Evolutionary conservation across 1,140 invertebrate genomes (phyloP).

Genomic region (Drosophila ananassae): DNA sequence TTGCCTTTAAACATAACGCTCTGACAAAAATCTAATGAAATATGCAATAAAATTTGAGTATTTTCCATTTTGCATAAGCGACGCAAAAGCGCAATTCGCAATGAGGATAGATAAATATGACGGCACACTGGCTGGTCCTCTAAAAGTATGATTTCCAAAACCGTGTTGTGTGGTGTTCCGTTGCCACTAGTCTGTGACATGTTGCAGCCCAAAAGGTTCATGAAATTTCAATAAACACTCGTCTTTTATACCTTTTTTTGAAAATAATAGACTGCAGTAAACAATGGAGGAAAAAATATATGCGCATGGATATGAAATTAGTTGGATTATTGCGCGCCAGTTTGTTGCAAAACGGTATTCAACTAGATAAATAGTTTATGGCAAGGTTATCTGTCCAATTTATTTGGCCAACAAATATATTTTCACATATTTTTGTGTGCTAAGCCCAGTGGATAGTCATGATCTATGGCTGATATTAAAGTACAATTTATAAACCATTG

Average conservation of each 20-base stretch:
- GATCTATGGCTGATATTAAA: conserved; percentile 6
- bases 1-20: conserved; percentile 71
- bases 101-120: conserved; percentile 60
- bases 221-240: conserved; percentile 44
- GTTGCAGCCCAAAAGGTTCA: conserved; percentile 30
- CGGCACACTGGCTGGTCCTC: not conserved
- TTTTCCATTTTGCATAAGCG: conserved; percentile 68
- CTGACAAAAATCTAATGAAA: conserved; percentile 77
- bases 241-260: not conserved
- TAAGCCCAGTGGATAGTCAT: not conserved
- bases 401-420: conserved; percentile 21
- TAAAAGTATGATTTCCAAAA: not conserved
- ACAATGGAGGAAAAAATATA: conserved; percentile 2
- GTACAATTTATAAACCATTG: not conserved
- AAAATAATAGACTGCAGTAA: conserved; percentile 35
- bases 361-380: conserved; percentile 33
- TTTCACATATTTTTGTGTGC: not conserved
- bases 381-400: conserved; percentile 28
- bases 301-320: conserved; percentile 29
- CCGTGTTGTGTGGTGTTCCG: not conserved
- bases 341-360: not conserved
- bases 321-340: conserved; percentile 16
- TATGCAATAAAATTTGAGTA: conserved; percentile 80
- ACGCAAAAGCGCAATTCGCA: conserved; percentile 65
- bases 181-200: not conserved